These are phyloP conservation scores for Empidonax alnorum DNA, from an alignment of 2,113 vertebrate genomes.

Conservation along the genomic window DNA sequence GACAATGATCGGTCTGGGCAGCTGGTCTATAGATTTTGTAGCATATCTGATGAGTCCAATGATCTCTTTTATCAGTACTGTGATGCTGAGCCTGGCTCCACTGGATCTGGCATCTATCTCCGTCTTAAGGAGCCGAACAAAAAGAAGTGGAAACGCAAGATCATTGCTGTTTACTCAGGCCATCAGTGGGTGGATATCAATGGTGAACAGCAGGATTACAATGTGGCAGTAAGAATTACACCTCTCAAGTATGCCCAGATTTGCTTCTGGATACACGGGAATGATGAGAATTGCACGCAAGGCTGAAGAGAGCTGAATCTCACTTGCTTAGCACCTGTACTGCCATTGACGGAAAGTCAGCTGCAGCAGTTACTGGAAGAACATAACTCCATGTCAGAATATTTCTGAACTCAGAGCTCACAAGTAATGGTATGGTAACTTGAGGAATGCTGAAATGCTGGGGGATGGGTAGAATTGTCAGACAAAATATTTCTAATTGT, in stretches of 20 bases:
- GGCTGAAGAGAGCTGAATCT: conserved; percentile 63
- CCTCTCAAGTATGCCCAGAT: conserved; percentile 96
- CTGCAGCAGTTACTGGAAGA: not conserved
- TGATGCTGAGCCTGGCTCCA: conserved; percentile 91
- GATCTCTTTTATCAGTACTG: conserved; percentile 95
- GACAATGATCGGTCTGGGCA: conserved; percentile 89
- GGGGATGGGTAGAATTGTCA: conserved; percentile 11
- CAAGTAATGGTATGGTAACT: not conserved
- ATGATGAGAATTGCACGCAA: conserved; percentile 80
- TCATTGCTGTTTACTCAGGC: conserved; percentile 92
- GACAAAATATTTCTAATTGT: conserved; percentile 21
- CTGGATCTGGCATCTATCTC: conserved; percentile 93
- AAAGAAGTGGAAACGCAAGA: conserved; percentile 92
- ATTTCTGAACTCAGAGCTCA: not conserved
- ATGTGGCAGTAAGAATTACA: conserved; percentile 95
- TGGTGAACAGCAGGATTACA: conserved; percentile 92
- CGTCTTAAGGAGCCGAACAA: conserved; percentile 89
- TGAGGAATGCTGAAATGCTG: not conserved
- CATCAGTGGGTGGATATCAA: conserved; percentile 94
- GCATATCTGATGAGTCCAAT: conserved; percentile 90
- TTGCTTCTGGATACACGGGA: conserved; percentile 93
- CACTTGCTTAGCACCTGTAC: not conserved
- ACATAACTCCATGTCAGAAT: not conserved
- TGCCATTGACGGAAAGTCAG: not conserved
- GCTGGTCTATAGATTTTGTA: conserved; percentile 94